Percentiles rank a stretch among this genome's conserved stretches.
Conservation (phyloP, 1,140 invertebrate species). For the Bombus waltoni region DNA sequence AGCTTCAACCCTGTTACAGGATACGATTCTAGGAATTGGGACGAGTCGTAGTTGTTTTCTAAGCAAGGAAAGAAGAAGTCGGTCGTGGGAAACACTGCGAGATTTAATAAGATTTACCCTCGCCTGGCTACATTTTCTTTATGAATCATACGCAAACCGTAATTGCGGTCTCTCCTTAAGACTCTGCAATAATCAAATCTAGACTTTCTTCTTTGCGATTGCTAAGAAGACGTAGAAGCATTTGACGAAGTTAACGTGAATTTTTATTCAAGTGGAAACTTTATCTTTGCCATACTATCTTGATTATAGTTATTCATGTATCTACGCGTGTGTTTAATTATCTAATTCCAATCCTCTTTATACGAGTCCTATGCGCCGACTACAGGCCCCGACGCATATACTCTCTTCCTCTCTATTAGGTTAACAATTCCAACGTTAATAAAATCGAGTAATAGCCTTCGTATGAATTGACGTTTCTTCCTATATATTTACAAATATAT, state of each 20-base stretch:
- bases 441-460: no score
- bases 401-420: background rate
- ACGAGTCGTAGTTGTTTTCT: background rate
- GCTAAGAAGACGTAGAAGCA: background rate
- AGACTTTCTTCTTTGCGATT: background rate
- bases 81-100: background rate
- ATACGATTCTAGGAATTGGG: conserved; percentile 1
- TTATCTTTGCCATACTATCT: background rate
- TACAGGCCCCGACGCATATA: no score
- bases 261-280: background rate
- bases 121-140: background rate
- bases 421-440: no score
- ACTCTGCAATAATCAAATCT: background rate
- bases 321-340: background rate
- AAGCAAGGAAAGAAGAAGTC: background rate
- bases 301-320: background rate
- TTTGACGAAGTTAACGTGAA: background rate
- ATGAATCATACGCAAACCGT: no score
- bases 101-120: background rate
- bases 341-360: no score
- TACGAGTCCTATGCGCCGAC: no score
- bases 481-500: no score
- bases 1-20: background rate
- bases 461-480: background rate
- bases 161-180: background rate